A percentile compares a stretch with the other conserved stretches of the same genome.
These are phyloP conservation scores for Bombus haemorrhoidalis DNA, from an alignment of 1,140 invertebrate species.

Conservation along the genomic window DNA sequence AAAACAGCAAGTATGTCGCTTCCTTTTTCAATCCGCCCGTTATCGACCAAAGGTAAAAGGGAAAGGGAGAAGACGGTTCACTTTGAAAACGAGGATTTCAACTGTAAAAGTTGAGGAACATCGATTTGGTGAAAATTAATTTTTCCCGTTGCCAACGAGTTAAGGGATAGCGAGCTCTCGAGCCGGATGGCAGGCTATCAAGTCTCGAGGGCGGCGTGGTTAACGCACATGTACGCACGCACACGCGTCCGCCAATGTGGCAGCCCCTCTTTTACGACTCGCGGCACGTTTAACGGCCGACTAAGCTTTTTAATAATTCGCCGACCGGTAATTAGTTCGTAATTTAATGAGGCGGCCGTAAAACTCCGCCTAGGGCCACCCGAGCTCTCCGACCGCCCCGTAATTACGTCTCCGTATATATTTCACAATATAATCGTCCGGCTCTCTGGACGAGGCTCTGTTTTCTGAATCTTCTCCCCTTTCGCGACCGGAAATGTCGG, in stretches of 20 bases:
- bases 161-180: slow-evolving; percentile 3
- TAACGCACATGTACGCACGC: slow-evolving; percentile 8
- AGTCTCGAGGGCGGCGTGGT: slow-evolving; percentile 12
- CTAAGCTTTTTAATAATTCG: slow-evolving; percentile 81
- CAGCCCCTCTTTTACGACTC: slow-evolving; percentile 69
- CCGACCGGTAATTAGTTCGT: slow-evolving; percentile 79
- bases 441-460: slow-evolving; percentile 1
- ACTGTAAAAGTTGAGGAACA: background rate
- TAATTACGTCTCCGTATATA: slow-evolving; percentile 77
- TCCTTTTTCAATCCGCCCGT: background rate
- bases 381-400: slow-evolving; percentile 62
- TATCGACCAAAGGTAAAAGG: background rate
- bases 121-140: slow-evolving; percentile 31
- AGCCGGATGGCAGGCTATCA: slow-evolving; percentile 13
- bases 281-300: slow-evolving; percentile 75
- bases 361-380: slow-evolving; percentile 67
- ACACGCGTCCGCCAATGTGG: slow-evolving; percentile 2
- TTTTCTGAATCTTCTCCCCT: slow-evolving; percentile 46
- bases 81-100: background rate
- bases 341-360: slow-evolving; percentile 80
- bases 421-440: slow-evolving; percentile 77
- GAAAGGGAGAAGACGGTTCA: no score
- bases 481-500: slow-evolving; percentile 17
- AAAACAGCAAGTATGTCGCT: background rate
- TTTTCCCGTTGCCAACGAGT: slow-evolving; percentile 6